Evolutionary conservation across 2,797 vertebrate genomes (phyloP).

Genomic region (Coregonus ussuriensis): DNA sequence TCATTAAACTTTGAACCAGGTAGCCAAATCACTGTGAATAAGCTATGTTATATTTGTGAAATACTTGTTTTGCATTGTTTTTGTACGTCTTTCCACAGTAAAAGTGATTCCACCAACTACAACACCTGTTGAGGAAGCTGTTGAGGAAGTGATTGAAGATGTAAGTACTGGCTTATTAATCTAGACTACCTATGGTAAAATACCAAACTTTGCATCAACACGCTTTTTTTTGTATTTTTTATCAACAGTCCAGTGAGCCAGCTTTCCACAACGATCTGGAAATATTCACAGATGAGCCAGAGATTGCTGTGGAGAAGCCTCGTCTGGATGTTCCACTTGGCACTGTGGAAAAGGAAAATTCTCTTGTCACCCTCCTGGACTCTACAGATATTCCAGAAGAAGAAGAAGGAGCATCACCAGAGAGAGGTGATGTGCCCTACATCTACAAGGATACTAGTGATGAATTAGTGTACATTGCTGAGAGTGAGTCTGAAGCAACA

Average conservation of each 20-base stretch:
- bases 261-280: slow-evolving; percentile 66
- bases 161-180: slow-evolving; percentile 42
- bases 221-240: background rate
- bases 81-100: slow-evolving; percentile 34
- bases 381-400: slow-evolving; percentile 38
- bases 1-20: slow-evolving; percentile 80
- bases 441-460: slow-evolving; percentile 19
- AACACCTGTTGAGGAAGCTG: slow-evolving; percentile 45
- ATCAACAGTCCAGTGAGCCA: slow-evolving; percentile 56
- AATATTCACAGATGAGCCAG: slow-evolving; percentile 43
- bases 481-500: slow-evolving; percentile 27
- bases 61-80: background rate
- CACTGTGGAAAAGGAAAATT: slow-evolving; percentile 60
- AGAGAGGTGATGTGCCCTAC: slow-evolving; percentile 11
- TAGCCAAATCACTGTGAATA: slow-evolving; percentile 26
- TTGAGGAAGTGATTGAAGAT: slow-evolving; percentile 66
- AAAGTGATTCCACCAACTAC: slow-evolving; percentile 46
- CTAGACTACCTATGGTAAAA: background rate
- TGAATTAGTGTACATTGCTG: slow-evolving; percentile 35
- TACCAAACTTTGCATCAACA: slow-evolving; percentile 5
- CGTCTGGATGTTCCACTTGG: slow-evolving; percentile 38
- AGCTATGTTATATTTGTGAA: background rate
- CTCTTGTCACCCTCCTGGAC: slow-evolving; percentile 58
- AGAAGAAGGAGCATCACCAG: background rate
- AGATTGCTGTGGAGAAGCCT: slow-evolving; percentile 30